Evolutionary conservation across 2,797 vertebrate species (phyloP).

Genomic region (Psittacula derbiana): DNA sequence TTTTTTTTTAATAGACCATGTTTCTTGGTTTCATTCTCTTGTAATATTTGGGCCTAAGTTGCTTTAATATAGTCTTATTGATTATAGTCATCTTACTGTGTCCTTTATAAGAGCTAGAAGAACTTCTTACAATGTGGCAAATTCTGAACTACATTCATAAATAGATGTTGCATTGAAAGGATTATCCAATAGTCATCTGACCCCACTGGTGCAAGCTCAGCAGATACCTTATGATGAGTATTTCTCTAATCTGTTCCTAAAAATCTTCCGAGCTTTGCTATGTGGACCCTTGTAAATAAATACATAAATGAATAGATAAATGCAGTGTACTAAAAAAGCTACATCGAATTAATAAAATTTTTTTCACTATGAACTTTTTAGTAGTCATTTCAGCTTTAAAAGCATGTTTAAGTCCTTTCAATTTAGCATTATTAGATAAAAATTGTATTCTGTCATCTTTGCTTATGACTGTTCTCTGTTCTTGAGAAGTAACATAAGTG

Average conservation of each 20-base stretch:
- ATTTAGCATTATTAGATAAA: background rate
- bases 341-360: background rate
- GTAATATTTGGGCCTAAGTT: background rate
- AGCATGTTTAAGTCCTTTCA: background rate
- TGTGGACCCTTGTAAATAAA: background rate
- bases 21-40: background rate
- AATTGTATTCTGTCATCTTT: background rate
- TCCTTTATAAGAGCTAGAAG: background rate
- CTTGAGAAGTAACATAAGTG: background rate
- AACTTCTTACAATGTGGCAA: background rate
- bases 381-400: background rate
- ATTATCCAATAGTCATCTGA: background rate
- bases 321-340: background rate
- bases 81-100: background rate
- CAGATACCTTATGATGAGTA: background rate
- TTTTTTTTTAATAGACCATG: background rate
- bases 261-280: background rate
- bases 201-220: background rate
- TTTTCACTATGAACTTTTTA: background rate
- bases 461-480: background rate
- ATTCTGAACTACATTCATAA: background rate
- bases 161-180: background rate
- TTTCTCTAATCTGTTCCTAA: background rate
- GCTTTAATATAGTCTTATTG: background rate
- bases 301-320: background rate